Evolutionary conservation across 2,113 vertebrate genomes (phyloP).

Genomic region (Oreotrochilus melanogaster): DNA sequence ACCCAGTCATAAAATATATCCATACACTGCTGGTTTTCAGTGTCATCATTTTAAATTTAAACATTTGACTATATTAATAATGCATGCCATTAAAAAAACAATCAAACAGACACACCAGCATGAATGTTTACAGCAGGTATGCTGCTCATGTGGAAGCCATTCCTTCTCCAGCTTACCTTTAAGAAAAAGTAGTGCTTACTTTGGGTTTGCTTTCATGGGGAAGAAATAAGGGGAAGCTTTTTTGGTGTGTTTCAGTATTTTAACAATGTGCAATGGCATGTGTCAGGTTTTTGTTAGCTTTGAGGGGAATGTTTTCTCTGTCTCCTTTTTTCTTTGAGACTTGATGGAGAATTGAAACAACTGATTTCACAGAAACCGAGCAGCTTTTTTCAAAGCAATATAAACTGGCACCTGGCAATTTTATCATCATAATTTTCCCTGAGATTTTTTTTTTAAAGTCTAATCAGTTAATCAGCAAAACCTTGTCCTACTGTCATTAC

Average conservation of each 20-base stretch:
- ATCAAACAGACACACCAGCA: neutral
- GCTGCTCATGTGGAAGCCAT: neutral
- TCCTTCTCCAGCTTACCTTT: neutral
- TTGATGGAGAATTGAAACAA: neutral
- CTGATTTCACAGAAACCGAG: neutral
- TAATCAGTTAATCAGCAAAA: constrained; percentile 27
- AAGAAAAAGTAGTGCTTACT: neutral
- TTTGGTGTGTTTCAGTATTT: neutral
- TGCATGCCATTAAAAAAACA: neutral
- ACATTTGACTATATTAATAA: neutral
- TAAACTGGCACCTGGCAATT: neutral
- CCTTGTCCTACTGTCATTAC: neutral
- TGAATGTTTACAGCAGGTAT: neutral
- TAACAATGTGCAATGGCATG: neutral
- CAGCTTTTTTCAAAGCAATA: neutral
- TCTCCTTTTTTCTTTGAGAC: neutral
- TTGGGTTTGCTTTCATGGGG: neutral
- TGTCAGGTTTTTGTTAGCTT: neutral
- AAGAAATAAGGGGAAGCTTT: neutral
- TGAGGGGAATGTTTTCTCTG: neutral
- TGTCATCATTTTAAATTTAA: neutral
- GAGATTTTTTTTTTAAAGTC: neutral
- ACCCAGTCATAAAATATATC: neutral
- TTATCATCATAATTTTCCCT: neutral
- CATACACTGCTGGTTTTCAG: neutral